A percentile compares a stretch with the other conserved stretches of the same genome.
Evolutionary conservation across 1,140 invertebrate genomes (phyloP).

Genomic region (Campoletis sonorensis): DNA sequence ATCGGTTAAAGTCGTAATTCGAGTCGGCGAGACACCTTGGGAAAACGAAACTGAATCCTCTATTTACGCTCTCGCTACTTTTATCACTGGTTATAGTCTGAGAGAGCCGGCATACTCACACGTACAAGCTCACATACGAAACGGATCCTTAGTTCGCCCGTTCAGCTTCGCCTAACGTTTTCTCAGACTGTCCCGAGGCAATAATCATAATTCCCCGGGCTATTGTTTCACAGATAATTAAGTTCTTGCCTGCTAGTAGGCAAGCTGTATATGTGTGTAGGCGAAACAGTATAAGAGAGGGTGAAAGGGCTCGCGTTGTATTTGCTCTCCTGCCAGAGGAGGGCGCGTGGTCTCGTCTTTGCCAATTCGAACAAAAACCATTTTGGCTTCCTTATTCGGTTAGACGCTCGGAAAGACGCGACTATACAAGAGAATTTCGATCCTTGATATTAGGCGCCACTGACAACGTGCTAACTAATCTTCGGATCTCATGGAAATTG

Average conservation of each 20-base stretch:
- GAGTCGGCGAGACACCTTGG: conserved; percentile 59
- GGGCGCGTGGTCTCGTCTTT: conserved; percentile 54
- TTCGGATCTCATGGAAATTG: not conserved
- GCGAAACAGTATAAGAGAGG: conserved; percentile 29
- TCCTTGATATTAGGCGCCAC: conserved; percentile 54
- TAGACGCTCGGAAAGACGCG: conserved; percentile 47
- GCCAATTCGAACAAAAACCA: conserved; percentile 65
- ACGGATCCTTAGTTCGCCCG: conserved; percentile 36
- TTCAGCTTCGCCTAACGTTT: conserved; percentile 48
- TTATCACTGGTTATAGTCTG: conserved; percentile 59
- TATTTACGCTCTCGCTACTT: conserved; percentile 66
- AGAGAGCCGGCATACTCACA: not conserved
- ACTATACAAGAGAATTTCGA: conserved; percentile 28
- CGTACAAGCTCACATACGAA: not conserved
- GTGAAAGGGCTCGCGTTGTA: conserved; percentile 36
- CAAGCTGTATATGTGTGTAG: conserved; percentile 35
- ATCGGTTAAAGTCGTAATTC: conserved; percentile 57
- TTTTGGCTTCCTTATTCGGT: conserved; percentile 60
- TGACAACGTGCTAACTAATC: conserved; percentile 26
- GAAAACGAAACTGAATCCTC: conserved; percentile 62
- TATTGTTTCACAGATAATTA: conserved; percentile 71
- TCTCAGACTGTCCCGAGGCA: conserved; percentile 58
- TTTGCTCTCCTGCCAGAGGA: conserved; percentile 37
- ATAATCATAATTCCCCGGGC: conserved; percentile 68
- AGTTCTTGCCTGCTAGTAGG: conserved; percentile 62